Base-by-base conservation (phyloP, 2,888 invertebrate genomes). In the Scaeva pyrastri region DNA sequence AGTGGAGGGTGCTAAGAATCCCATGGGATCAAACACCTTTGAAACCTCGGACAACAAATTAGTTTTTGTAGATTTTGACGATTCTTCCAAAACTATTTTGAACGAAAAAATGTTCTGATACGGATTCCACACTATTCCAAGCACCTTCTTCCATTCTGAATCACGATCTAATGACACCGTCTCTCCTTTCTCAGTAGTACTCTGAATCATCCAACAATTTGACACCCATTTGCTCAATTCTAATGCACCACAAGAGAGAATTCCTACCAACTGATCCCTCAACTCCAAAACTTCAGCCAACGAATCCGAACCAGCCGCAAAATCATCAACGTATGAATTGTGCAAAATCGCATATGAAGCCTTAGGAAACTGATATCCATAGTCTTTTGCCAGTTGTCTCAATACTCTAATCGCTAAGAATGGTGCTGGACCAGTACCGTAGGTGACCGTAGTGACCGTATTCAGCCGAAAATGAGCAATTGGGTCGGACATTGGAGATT, bases 361-460 rank as follows among this genome's bases (percentile, higher is more conserved):
- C 60, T 60, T 36, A 48, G 60, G 62, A 87, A 41, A 83, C 88
- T 10, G 85, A 88, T 70, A 81, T 81, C 71, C 71, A 88, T 56
- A 50, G 66, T n/a, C n/a, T n/a, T n/a, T n/a, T n/a, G n/a, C n/a
- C n/a, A n/a, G n/a, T n/a, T n/a, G n/a, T n/a, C n/a, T n/a, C n/a
- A n/a, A n/a, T n/a, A n/a, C n/a, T n/a, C n/a, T n/a, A n/a, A n/a
- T n/a, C n/a, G n/a, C n/a, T n/a, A n/a, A n/a, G n/a, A n/a, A n/a
- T n/a, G n/a, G n/a, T n/a, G n/a, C n/a, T n/a, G n/a, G n/a, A n/a
- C n/a, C n/a, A n/a, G n/a, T n/a, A n/a, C n/a, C n/a, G n/a, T n/a
- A n/a, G n/a, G n/a, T n/a, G n/a, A n/a, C n/a, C n/a, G n/a, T n/a
- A n/a, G n/a, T n/a, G n/a, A n/a, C n/a, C n/a, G n/a, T n/a, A n/a